phyloP scores from a whole-genome alignment of 1,140 invertebrate species.

The Ips typographus region DNA sequence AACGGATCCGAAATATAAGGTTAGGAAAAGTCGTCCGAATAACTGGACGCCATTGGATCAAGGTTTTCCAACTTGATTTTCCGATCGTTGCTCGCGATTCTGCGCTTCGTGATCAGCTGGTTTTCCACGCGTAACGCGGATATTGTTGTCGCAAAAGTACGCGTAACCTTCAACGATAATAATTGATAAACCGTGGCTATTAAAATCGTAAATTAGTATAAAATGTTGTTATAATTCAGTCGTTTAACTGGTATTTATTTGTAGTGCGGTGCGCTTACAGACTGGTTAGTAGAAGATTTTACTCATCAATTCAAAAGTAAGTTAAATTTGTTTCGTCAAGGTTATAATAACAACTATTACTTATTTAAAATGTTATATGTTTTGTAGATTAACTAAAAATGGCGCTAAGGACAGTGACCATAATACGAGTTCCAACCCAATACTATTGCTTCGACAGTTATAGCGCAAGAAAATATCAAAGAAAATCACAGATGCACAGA shows the following conservation, averaged over 20 bases:
- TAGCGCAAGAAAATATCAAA: no score
- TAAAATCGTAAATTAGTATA: background rate
- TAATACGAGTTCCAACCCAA: no score
- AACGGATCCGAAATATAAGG: background rate
- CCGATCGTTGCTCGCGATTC: conserved; percentile 4
- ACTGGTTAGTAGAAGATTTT: no score
- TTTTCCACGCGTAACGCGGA: conserved; percentile 4
- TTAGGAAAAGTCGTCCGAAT: conserved; percentile 12
- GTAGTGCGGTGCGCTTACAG: no score
- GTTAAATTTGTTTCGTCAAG: no score
- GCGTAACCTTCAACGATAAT: conserved; percentile 3
- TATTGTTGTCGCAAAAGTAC: background rate
- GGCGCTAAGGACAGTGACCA: no score
- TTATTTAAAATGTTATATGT: no score
- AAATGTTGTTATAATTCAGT: conserved; percentile 1
- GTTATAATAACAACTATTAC: no score
- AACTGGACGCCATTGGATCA: conserved; percentile 2
- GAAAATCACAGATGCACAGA: no score
- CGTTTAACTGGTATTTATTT: background rate
- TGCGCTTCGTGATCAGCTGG: background rate
- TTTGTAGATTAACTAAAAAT: no score
- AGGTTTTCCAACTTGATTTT: conserved; percentile 12
- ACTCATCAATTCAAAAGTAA: no score
- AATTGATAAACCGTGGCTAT: background rate
- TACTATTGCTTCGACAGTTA: no score